These are phyloP conservation scores for Bos indicus DNA, from an alignment of 2,113 vertebrate species.

Conservation along the genomic window DNA sequence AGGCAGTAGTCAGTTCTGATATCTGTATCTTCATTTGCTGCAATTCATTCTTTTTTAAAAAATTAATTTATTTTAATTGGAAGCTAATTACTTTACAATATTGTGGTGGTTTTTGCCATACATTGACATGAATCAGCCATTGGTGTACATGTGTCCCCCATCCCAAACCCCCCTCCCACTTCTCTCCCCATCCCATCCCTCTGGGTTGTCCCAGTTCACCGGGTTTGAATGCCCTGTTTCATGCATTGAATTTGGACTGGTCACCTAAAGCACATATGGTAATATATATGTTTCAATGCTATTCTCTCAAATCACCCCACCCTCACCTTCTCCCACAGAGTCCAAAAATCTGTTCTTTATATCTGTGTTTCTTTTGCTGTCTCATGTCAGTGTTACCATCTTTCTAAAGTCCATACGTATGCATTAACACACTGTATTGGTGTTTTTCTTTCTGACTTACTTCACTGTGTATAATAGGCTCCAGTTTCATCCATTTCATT, in stretches of 20 bases:
- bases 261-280: not conserved
- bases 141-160: not conserved
- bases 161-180: not conserved
- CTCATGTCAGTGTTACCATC: not conserved
- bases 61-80: not conserved
- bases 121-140: not conserved
- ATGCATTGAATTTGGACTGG: not conserved
- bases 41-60: not conserved
- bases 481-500: not conserved
- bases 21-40: not conserved
- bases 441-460: not conserved
- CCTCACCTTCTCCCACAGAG: not conserved
- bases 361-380: not conserved
- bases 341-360: not conserved
- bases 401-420: not conserved
- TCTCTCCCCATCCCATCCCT: not conserved
- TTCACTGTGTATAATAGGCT: not conserved
- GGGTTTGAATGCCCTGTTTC: not conserved
- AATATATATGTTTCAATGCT: not conserved
- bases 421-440: not conserved
- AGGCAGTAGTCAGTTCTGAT: not conserved
- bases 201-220: not conserved
- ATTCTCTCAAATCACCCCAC: not conserved
- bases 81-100: not conserved
- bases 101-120: not conserved